Base-by-base conservation (phyloP, 2,888 invertebrate genomes). In the Cheilosia grossa region DNA sequence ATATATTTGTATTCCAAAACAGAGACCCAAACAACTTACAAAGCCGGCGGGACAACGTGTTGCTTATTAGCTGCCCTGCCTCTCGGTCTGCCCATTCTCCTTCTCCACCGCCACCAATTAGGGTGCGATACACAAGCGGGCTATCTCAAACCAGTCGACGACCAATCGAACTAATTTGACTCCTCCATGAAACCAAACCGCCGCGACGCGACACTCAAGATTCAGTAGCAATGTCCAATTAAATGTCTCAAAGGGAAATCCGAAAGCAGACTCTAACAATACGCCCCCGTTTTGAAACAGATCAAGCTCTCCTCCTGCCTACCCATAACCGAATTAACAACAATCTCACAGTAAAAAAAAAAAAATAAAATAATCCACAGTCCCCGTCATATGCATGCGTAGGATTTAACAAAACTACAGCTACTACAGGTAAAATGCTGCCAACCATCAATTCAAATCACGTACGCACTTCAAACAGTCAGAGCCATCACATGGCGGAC, bases 171-270 rank as follows among this genome's bases (percentile, higher is more conserved):
- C 37, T 37, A 37, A 37, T 37, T 37, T 37, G 37, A 10, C 37
- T 4, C 10, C 37, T 13, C 13, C 10, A 13, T 37, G 13, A 13
- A 13, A 13, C 37, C 37, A 13, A 30, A 7, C 30, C 30, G 30
- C 17, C 15, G 5, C 17, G 40, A 61, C 10, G 19, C 19, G 21
- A 21, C 19, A 59, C 24, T 30, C 27, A 24, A 58, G 66, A 73
- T 69, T 56, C 82, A 67, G 82, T 82, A 82, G 82, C 82, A 54
- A 44, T 74, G 51, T 61, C 44, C 72, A 73, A 79, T 82, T 74
- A 74, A 63, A 59, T 73, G 53, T 37, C 54, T 64, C 37, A 82
- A 66, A 70, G 47, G 61, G 67, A 72, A 67, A 73, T 67, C 67
- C 79, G 37, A 79, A 69, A 82, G 42, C 79, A 73, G 63, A 63